A percentile compares a stretch with the other conserved stretches of the same genome.
These are phyloP conservation scores for Idaea dimidiata DNA, from an alignment of 2,888 invertebrate species.

Conservation along the genomic window DNA sequence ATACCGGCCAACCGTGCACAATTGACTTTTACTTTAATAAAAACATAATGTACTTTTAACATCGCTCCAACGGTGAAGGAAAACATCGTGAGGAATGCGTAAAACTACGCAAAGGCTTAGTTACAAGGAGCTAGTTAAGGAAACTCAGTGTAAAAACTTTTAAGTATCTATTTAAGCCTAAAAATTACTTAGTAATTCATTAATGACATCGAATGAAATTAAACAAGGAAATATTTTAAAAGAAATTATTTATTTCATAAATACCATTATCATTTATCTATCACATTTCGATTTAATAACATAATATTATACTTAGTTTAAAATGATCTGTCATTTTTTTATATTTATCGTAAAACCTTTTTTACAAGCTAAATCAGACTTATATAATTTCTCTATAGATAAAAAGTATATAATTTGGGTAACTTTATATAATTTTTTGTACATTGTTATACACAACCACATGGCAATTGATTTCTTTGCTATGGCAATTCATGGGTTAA, in stretches of 20 bases:
- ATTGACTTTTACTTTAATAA: too few species aligned
- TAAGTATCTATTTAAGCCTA: too few species aligned
- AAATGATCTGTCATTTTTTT: slow-evolving; percentile 62
- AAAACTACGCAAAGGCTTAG: too few species aligned
- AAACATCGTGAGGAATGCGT: too few species aligned
- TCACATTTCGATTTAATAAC: slow-evolving; percentile 68
- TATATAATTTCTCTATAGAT: slow-evolving; percentile 67
- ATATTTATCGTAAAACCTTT: slow-evolving; percentile 52
- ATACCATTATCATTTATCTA: slow-evolving; percentile 77
- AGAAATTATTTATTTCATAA: slow-evolving; percentile 54
- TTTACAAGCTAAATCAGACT: slow-evolving; percentile 69
- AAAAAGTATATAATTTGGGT: slow-evolving; percentile 67
- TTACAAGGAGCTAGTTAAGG: too few species aligned
- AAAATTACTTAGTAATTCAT: too few species aligned
- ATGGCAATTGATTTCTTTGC: slow-evolving; percentile 64
- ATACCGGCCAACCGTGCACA: too few species aligned
- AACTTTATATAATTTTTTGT: slow-evolving; percentile 72
- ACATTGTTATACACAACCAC: slow-evolving; percentile 75
- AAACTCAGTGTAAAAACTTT: too few species aligned
- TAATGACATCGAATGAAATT: slow-evolving; percentile 19
- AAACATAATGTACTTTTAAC: too few species aligned
- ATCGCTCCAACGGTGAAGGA: too few species aligned
- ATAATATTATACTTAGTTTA: slow-evolving; percentile 37
- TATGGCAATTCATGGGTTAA: slow-evolving; percentile 52
- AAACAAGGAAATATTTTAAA: slow-evolving; percentile 24